Conservation (phyloP, 2,797 vertebrate species). For the Aulostomus chinensis region DNA sequence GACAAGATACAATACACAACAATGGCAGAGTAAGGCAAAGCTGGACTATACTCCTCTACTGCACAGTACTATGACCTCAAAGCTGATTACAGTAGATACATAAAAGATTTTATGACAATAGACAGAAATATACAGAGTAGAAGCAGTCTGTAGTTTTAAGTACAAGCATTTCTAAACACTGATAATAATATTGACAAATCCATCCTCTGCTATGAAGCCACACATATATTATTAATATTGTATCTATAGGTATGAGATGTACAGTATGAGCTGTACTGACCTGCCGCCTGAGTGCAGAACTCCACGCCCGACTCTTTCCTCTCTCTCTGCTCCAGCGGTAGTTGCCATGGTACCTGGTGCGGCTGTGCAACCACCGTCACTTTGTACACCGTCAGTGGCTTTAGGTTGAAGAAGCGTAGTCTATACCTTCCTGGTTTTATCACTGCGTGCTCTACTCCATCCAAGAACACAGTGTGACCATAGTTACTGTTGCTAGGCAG, state of each 20-base stretch:
- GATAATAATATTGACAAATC: background rate
- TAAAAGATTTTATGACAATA: too few species aligned
- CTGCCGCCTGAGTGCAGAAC: slow-evolving; percentile 95
- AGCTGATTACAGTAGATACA: background rate
- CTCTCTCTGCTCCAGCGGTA: slow-evolving; percentile 95
- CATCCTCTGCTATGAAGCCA: background rate
- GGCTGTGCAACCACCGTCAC: slow-evolving; percentile 92
- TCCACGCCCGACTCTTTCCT: slow-evolving; percentile 92
- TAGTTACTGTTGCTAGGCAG: slow-evolving; percentile 98
- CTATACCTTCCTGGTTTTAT: slow-evolving; percentile 87
- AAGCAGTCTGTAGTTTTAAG: slow-evolving; percentile 2
- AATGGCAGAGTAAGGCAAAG: slow-evolving; percentile 57
- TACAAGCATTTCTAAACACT: slow-evolving; percentile 1
- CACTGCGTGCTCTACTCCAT: slow-evolving; percentile 88
- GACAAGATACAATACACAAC: slow-evolving; percentile 77
- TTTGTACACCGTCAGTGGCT: slow-evolving; percentile 90
- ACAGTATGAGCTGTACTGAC: slow-evolving; percentile 68
- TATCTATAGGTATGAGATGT: slow-evolving; percentile 12
- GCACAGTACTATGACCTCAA: slow-evolving; percentile 20
- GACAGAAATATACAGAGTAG: slow-evolving; percentile 10
- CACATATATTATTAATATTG: slow-evolving; percentile 16
- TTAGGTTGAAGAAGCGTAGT: slow-evolving; percentile 89
- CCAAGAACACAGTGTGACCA: slow-evolving; percentile 91
- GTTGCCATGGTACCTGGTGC: slow-evolving; percentile 98
- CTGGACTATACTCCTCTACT: slow-evolving; percentile 17